Evolutionary conservation across 2,797 vertebrate genomes (phyloP).

Genomic region (Lophotriccus pileatus): DNA sequence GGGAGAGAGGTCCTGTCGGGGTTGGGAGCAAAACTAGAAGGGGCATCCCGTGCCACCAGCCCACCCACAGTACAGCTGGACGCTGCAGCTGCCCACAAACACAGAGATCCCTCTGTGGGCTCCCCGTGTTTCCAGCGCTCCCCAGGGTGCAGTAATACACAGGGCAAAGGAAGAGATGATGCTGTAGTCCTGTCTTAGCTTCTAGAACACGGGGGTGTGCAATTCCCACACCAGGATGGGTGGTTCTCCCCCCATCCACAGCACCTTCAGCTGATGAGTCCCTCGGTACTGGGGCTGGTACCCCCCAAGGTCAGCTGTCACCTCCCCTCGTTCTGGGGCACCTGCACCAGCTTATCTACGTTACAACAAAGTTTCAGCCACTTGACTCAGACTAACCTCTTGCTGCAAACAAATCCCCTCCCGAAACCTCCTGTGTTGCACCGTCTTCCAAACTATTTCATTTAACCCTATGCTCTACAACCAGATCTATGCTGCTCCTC

Average conservation of each 20-base stretch:
- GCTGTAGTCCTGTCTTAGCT: background rate
- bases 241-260: background rate
- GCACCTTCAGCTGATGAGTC: background rate
- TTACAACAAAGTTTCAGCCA: background rate
- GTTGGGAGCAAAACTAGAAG: background rate
- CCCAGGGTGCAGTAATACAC: background rate
- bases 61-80: background rate
- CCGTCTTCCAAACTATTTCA: background rate
- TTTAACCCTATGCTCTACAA: background rate
- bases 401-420: background rate
- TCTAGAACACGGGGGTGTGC: background rate
- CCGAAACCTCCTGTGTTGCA: background rate
- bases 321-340: background rate
- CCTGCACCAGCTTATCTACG: background rate
- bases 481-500: background rate
- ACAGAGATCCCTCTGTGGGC: accelerated
- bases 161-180: accelerated
- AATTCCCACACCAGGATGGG: background rate
- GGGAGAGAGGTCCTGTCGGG: background rate
- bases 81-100: background rate
- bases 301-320: background rate
- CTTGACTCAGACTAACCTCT: background rate
- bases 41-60: background rate
- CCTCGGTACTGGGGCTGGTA: background rate
- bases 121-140: background rate